These are phyloP conservation scores for Metallyticus violacea DNA, from an alignment of 2,888 invertebrate species.

Conservation along the genomic window DNA sequence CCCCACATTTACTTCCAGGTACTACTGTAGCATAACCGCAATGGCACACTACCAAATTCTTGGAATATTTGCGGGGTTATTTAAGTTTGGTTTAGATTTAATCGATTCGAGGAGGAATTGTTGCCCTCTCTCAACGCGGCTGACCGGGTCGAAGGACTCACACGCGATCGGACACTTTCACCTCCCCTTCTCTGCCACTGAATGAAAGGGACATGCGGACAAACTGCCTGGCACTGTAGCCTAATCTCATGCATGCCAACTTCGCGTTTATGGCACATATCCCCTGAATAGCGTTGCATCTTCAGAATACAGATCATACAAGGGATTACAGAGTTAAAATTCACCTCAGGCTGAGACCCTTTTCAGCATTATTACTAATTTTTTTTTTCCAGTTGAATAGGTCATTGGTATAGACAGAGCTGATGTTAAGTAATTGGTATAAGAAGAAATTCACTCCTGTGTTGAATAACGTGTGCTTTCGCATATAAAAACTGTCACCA, in stretches of 20 bases:
- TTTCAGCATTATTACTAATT: too few relatives aligned
- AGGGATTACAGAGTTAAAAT: neutral
- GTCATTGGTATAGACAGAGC: too few relatives aligned
- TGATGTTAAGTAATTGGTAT: too few relatives aligned
- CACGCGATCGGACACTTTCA: neutral
- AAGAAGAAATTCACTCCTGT: too few relatives aligned
- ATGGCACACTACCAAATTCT: neutral
- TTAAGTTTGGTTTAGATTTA: conserved; percentile 25
- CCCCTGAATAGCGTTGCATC: neutral
- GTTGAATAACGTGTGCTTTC: too few relatives aligned
- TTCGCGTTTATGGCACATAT: neutral
- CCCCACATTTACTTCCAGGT: too few relatives aligned
- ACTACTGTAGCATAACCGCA: too few relatives aligned
- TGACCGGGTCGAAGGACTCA: neutral
- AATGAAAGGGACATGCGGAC: neutral
- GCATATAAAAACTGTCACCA: too few relatives aligned
- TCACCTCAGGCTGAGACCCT: neutral
- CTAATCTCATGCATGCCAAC: neutral
- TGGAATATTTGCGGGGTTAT: conserved; percentile 18
- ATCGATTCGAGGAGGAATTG: conserved; percentile 1
- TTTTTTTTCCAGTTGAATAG: too few relatives aligned
- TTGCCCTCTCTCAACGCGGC: conserved; percentile 1
- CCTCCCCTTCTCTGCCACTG: neutral
- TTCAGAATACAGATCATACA: neutral
- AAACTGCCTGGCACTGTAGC: neutral